Evolutionary conservation across 2,797 vertebrate genomes (phyloP), one percentile per base, ranked within the genome.

Genomic region (Chrysocyon brachyurus): DNA sequence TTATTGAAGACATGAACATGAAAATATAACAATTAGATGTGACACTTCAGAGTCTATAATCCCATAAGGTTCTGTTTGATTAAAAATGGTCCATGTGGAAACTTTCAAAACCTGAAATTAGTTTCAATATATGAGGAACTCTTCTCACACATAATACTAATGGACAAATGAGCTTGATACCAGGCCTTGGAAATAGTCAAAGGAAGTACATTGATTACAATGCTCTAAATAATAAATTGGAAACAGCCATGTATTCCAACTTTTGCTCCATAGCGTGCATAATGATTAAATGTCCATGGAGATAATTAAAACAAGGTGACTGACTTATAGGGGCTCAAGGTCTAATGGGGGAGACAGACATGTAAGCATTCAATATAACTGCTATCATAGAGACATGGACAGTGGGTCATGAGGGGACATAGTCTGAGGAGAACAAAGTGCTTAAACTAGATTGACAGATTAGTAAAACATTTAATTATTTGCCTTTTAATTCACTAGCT

Each of bases 21-120:
- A 78, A 97, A 95, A 97, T 85, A 86, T 28, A 81, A 88, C 81
- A 95, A 95, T 96, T 92, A 96, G 79, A 90, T 88, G 31, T 54
- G 73, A 92, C 57, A 96, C 66, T 85, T 90, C 19, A 52, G 91
- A 54, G 33, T 85, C 88, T 91, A 75, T 94, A 97, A 87, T 84
- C 83, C 63, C 68, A 84, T 3, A 49, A 91, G 83, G 89, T 89
- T 91, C 82, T 93, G 73, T 73, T 87, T 96, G 85, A 96, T 92
- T 92, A 90, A 96, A 93, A 94, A 94, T 52, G 87, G 49, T 61
- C 49, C 90, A 70, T 61, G 90, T 87, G 40, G 70, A 96, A 95
- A 87, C 46, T 95, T 96, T 94, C 36, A 94, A 96, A 91, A 93
- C 72, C 63, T 64, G 64, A 95, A 95, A 94, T 91, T 90, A 61